Base-by-base conservation (phyloP, 2,888 invertebrate species). In the Nysson spinosus region DNA sequence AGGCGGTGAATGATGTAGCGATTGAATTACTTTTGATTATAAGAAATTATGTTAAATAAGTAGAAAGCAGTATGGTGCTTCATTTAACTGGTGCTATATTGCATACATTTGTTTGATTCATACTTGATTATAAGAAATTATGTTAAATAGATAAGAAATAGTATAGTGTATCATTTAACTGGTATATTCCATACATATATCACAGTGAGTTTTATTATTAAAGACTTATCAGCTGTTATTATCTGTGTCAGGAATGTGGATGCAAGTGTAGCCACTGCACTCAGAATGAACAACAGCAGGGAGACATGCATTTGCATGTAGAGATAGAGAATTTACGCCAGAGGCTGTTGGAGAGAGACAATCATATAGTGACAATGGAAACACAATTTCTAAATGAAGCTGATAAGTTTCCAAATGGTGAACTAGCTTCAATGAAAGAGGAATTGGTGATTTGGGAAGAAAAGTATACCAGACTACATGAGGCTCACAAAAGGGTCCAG, bases 401-500 rank as follows among this genome's bases (percentile, higher is more conserved):
- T 4, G 89, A 90, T 54, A 89, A 89, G 76, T 90, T 88, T 83
- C 90, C 90, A 0, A 93, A 93, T 50, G 93, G 94, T 42, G 93
- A 94, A 80, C 90, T 94, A 82, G 92, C 92, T 20, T 93, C 94
- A 60, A 89, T 96, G 54, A 93, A 94, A 80, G 96, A 96, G 73
- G 96, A 96, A 86, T 88, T 96, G 52, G 88, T 92, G 47, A 94
- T 95, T 76, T 96, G 96, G 94, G 93, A 96, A 85, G 97, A 97
- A 84, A 96, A 97, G 89, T 97, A 97, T 86, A 88, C 72, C 84
- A 95, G 97, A 81, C 90, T 98, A 75, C 93, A 95, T 88, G 97
- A 98, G 84, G 96, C 96, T 52, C 96, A 98, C 84, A 95, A 96
- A 85, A 92, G 96, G 82, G 93, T 98, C 58, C 97, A 97, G 88